phyloP scores from a whole-genome alignment of 2,888 invertebrate species.

The Anthophora plumipes region DNA sequence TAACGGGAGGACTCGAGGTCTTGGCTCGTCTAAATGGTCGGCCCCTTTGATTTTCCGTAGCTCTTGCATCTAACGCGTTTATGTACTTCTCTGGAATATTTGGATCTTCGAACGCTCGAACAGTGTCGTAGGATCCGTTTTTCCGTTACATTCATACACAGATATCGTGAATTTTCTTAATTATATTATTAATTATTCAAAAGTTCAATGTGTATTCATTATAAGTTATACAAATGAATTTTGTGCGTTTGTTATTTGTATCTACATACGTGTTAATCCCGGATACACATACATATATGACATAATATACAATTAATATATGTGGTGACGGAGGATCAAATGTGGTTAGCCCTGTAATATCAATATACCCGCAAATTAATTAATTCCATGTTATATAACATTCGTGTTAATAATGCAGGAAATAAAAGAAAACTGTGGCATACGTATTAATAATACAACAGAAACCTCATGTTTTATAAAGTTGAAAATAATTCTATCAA shows the following conservation, averaged over 20 bases:
- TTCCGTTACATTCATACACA: neutral
- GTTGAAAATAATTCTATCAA: neutral
- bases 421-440: constrained; percentile 7
- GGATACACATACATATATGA: neutral
- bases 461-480: neutral
- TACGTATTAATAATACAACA: neutral
- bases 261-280: neutral
- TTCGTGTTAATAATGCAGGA: constrained; percentile 11
- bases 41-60: constrained; percentile 3
- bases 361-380: constrained; percentile 59
- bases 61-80: neutral
- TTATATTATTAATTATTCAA: no score
- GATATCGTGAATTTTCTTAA: neutral
- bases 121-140: neutral
- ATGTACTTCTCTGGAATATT: neutral
- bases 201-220: no score
- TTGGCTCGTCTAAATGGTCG: neutral
- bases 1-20: neutral
- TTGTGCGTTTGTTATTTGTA: neutral
- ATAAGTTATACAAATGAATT: neutral
- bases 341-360: constrained; percentile 44
- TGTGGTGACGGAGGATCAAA: constrained; percentile 7
- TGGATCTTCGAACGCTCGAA: neutral
- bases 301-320: neutral
- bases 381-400: constrained; percentile 50